These are phyloP conservation scores for Dascillus cervinus DNA, from an alignment of 2,888 invertebrate genomes.

Conservation along the genomic window DNA sequence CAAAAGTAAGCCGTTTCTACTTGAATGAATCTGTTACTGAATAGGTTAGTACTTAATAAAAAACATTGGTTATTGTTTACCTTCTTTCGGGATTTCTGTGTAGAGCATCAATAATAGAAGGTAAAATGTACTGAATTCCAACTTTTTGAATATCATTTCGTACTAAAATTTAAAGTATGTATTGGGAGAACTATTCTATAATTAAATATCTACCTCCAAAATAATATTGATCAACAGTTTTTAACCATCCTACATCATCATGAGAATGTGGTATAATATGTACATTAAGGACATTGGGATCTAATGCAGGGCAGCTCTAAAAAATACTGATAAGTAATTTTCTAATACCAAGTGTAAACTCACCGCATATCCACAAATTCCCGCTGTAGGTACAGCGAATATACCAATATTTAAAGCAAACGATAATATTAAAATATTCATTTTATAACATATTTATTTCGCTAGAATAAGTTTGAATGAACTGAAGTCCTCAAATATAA, in stretches of 20 bases:
- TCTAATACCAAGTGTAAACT: too few relatives aligned
- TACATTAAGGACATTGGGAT: constrained; percentile 60
- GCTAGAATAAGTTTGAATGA: too few relatives aligned
- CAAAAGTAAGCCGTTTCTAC: constrained; percentile 83
- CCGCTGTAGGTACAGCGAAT: too few relatives aligned
- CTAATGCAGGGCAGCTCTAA: constrained; percentile 51
- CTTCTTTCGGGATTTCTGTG: constrained; percentile 58
- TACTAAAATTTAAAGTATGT: constrained; percentile 40
- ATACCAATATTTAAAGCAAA: too few relatives aligned
- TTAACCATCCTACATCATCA: constrained; percentile 89
- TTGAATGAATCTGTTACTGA: constrained; percentile 63
- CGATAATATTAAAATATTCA: too few relatives aligned
- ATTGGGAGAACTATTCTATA: not conserved
- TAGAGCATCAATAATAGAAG: constrained; percentile 71
- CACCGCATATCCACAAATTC: too few relatives aligned
- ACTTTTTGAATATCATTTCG: constrained; percentile 59
- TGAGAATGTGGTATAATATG: constrained; percentile 85
- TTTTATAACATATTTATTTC: too few relatives aligned
- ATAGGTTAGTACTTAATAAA: not conserved
- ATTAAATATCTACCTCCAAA: constrained; percentile 49
- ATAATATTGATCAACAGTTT: constrained; percentile 77
- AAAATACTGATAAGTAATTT: too few relatives aligned
- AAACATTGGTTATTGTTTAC: constrained; percentile 35
- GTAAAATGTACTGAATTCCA: constrained; percentile 85
- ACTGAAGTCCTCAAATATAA: too few relatives aligned